Base-by-base conservation (phyloP, 1,140 invertebrate genomes). In the Drosophila watanabei region DNA sequence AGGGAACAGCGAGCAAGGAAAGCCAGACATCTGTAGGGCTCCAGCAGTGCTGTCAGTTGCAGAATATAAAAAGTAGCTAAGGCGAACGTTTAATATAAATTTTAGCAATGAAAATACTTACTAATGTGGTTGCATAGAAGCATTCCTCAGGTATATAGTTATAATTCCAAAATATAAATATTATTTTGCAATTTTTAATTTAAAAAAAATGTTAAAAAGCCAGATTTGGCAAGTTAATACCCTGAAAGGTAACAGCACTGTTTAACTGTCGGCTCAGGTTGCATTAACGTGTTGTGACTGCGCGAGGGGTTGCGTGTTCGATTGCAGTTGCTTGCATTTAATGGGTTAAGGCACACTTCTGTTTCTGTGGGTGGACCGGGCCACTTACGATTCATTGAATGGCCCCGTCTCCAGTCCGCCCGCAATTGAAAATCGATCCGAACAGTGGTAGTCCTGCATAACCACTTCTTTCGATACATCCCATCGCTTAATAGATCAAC, bases 321-420 rank as follows among this genome's bases (percentile, higher is more conserved):
- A 75, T 75, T 75, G 71, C 71, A 49, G 69, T 75, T 75, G 68
- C 69, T 73, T 60, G 71, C 71, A 75, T 73, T 75, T 75, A 75
- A 75, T 75, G 71, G 71, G 56, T 73, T 75, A 75, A 60, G 71
- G 71, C 68, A 75, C 71, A 75, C 71, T 75, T 75, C 46, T 51
- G 56, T 32, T 61, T 75, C 46, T 43, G 71, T 43, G 71, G 56
- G 71, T 14, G 68, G 54, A 28, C 52, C 69, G 61, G 80, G 66
- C 70, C 61, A 82, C 61, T 78, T 72, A 72, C 80, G 48, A 82
- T 57, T 61, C 61, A 78, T 75, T 73, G 71, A 75, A 43, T 63
- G 58, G 57, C 30, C 48, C 41, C 68, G 24, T 56, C 68, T 48
- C 32, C 64, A 63, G 43, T 51, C 39, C 10, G 51, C 20, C 33